Base-by-base conservation (phyloP, 2,797 vertebrate species). In the Chloroceryle inda region DNA sequence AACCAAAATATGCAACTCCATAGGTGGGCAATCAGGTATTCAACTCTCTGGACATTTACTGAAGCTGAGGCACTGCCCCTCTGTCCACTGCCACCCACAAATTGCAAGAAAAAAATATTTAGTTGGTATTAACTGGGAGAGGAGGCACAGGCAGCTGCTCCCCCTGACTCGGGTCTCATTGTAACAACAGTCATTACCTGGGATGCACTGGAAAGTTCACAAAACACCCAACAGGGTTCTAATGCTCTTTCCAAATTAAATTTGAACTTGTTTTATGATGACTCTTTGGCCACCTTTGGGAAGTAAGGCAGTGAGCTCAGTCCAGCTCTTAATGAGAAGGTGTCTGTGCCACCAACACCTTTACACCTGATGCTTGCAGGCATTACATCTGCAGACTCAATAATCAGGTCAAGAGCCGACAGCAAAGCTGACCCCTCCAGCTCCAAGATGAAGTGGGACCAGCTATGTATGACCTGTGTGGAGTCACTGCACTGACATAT, bases 191-290 rank as follows among this genome's bases (percentile, higher is more conserved):
- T 56, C 27, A 61, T 56, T 86, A 86, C 35, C 61, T 81, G 35
- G 20, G 27, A 73, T 59, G 29, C 38, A 63, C 42, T 20, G 50
- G 20, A 12, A 63, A 52, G 33, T 18, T 80, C 73, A 58, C 68
- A 37, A 9, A 89, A 84, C 13, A 56, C 31, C 44, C 61, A 64
- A 10, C 0, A 73, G 33, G 3, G 59, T 29, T 66, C 38, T 38
- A 89, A 49, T 76, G 86, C 61, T 64, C 56, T 73, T 76, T 47
- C 33, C 33, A 47, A 89, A 29, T 66, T 77, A 73, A 73, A 69
- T 73, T 21, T 61, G 33, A 62, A 55, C 40, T 85, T 59, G 9
- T 45, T 22, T 75, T 72, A 26, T 26, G 37, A 50, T 69, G 68
- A 49, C 45, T 92, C 19, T 44, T 53, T 16, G 19, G n/a, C 27